phyloP scores from a whole-genome alignment of 2,888 invertebrate species.

The Monoplex corrugatus region DNA sequence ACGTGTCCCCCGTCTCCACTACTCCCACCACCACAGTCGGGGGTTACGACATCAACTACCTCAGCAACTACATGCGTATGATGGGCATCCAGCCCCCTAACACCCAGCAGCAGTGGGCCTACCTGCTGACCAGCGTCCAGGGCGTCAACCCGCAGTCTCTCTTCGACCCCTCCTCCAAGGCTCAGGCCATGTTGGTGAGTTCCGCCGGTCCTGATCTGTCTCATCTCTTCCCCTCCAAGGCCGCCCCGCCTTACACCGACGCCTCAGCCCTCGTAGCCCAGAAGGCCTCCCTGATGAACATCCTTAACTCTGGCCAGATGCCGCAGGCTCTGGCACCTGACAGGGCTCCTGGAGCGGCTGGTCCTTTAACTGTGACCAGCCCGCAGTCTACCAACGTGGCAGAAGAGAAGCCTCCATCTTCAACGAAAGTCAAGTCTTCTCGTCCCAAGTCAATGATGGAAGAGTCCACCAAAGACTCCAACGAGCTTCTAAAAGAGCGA shows the following conservation, averaged over 20 bases:
- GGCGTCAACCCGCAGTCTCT: neutral
- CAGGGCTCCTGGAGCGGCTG: neutral
- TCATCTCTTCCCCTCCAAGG: slow-evolving; percentile 41
- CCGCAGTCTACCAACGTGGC: neutral
- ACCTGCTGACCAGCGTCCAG: slow-evolving; percentile 65
- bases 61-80: slow-evolving; percentile 71
- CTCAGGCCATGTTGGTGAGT: neutral
- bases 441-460: neutral
- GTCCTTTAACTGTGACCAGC: neutral
- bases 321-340: slow-evolving; percentile 19
- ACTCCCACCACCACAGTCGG: slow-evolving; percentile 65
- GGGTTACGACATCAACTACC: slow-evolving; percentile 55
- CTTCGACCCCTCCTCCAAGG: neutral
- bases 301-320: slow-evolving; percentile 34
- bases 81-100: slow-evolving; percentile 68
- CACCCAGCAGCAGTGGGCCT: slow-evolving; percentile 69
- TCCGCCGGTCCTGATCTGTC: slow-evolving; percentile 52
- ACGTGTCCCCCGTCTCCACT: slow-evolving; percentile 13
- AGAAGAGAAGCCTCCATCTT: neutral
- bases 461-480: neutral
- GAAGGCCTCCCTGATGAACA: slow-evolving; percentile 17
- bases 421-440: neutral
- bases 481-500: slow-evolving; percentile 18
- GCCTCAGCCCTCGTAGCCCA: slow-evolving; percentile 44
- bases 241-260: slow-evolving; percentile 43